Conservation (phyloP, 2,888 invertebrate species). For the Gryllus longicercus region DNA sequence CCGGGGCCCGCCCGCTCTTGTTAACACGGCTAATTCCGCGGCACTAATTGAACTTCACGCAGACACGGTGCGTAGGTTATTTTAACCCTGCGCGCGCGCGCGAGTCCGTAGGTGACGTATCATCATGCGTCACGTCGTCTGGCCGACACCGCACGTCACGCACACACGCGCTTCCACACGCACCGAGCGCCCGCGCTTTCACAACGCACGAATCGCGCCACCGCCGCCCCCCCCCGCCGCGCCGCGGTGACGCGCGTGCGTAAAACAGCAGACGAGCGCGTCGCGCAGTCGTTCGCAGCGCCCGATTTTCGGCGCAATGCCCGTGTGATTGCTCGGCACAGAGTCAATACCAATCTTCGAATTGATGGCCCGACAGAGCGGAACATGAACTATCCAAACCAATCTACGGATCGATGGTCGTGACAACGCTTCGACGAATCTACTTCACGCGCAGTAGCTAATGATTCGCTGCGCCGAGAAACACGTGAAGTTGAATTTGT, state of each 20-base stretch:
- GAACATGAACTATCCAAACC: not conserved
- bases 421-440: not conserved
- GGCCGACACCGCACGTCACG: not conserved
- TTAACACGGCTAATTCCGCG: slow-evolving; percentile 1
- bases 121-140: not conserved
- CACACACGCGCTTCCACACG: not conserved
- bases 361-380: not conserved
- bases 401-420: not conserved
- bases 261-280: not conserved
- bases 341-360: not conserved
- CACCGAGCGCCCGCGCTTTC: not conserved
- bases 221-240: not conserved
- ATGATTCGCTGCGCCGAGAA: not conserved
- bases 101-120: not conserved
- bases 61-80: no score
- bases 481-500: not conserved
- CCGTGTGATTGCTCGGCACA: not conserved
- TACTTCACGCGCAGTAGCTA: not conserved
- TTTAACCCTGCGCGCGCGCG: no score
- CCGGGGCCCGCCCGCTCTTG: not conserved
- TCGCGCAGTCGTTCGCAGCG: not conserved
- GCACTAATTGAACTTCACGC: not conserved
- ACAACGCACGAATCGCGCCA: not conserved
- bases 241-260: not conserved
- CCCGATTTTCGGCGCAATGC: not conserved